Base-by-base conservation (phyloP, 2,797 vertebrate species). In the Trachops cirrhosus region DNA sequence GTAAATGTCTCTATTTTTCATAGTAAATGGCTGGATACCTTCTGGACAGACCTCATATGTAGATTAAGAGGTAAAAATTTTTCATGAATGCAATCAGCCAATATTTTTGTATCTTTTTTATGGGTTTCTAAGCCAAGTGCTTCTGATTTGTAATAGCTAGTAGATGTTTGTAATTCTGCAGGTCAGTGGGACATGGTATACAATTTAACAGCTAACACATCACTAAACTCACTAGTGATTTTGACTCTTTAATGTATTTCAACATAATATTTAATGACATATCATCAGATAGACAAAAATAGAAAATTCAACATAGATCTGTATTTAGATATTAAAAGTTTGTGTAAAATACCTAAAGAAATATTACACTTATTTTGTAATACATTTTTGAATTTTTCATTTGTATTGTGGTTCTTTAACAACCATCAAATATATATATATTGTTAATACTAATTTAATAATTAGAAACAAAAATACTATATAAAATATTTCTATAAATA, bases 61-160 rank as follows among this genome's bases (percentile, higher is more conserved):
- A 48, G 22, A 78, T 77, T 88, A n/a, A 82, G 48, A 48, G 91
- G 7, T 48, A 83, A 74, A 86, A 19, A 39, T 57, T 89, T 73
- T 80, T 3, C 9, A 75, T 87, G 41, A 93, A 80, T 85, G 44
- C n/a, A 95, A 52, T 95, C 24, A 86, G 44, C 15, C n/a, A 48
- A 9, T 62, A 92, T 62, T 92, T 26, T 91, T 74, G 71, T 67
- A 9, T 57, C 8, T 64, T 64, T 74, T 92, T 77, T 79, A 73
- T 88, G 44, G 79, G 4, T 83, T 29, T 74, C 70, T 95, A 19
- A 84, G 46, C 11, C 37, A 75, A 86, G 11, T 71, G 15, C 1
- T 91, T 92, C 90, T 90, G 54, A 86, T 90, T 79, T 88, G 16
- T 82, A 84, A 62, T 46, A 93, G 5, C 18, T 84, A 46, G 59